phyloP scores from a whole-genome alignment of 2,888 invertebrate genomes.

The Nebria brevicollis region DNA sequence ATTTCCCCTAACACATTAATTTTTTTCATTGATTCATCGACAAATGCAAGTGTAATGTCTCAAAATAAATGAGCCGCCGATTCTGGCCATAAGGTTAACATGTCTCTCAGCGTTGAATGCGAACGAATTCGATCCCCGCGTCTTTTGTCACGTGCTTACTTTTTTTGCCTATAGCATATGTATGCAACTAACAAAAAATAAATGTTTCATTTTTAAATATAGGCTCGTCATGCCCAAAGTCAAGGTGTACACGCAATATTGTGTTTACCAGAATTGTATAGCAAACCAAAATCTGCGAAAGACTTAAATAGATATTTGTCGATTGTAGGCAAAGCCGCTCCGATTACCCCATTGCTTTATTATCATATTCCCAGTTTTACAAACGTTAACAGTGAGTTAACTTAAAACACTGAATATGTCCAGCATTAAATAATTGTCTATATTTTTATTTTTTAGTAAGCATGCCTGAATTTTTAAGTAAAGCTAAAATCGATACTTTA shows the following conservation, averaged over 20 bases:
- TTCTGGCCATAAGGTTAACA: too few relatives aligned
- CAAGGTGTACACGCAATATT: slow-evolving; percentile 75
- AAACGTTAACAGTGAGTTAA: slow-evolving; percentile 75
- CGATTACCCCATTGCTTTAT: slow-evolving; percentile 80
- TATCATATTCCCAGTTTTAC: slow-evolving; percentile 84
- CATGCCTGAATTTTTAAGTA: slow-evolving; percentile 75
- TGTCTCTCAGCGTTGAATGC: too few relatives aligned
- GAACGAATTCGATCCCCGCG: too few relatives aligned
- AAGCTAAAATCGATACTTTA: slow-evolving; percentile 77
- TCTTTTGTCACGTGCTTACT: too few relatives aligned
- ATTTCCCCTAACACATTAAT: too few relatives aligned
- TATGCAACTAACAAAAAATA: background rate
- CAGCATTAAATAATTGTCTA: background rate
- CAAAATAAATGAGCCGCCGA: too few relatives aligned
- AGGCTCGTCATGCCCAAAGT: slow-evolving; percentile 76
- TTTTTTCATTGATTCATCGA: too few relatives aligned
- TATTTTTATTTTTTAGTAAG: slow-evolving; percentile 66
- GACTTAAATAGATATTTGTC: slow-evolving; percentile 75
- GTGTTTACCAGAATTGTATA: slow-evolving; percentile 80
- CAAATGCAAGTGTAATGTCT: too few relatives aligned
- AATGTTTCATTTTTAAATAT: slow-evolving; percentile 32
- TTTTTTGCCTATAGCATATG: background rate
- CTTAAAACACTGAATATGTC: background rate
- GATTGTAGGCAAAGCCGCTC: slow-evolving; percentile 75
- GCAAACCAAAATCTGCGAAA: slow-evolving; percentile 71